Evolutionary conservation across 2,113 vertebrate genomes (phyloP).

Genomic region (Nannospalax galili): DNA sequence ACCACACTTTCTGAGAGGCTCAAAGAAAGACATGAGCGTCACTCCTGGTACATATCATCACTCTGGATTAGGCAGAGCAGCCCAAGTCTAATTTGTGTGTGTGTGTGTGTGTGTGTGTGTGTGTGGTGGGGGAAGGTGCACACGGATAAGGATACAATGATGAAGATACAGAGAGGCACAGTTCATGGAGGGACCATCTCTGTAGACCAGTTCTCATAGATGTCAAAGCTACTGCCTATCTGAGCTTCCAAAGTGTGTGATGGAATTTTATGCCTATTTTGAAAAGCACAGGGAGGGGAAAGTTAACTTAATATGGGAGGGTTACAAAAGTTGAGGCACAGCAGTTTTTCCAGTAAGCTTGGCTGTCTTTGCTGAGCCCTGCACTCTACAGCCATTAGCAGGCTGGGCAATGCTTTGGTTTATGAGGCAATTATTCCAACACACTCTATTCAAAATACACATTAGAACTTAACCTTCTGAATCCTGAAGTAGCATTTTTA

Average conservation of each 20-base stretch:
- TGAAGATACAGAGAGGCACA: neutral
- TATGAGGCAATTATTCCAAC: slow-evolving; percentile 96
- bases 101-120: too few species aligned
- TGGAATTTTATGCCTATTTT: slow-evolving; percentile 56
- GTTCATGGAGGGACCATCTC: neutral
- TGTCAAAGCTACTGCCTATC: neutral
- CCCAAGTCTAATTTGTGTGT: neutral
- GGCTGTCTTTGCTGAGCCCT: slow-evolving; percentile 92
- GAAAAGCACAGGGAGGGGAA: slow-evolving; percentile 68
- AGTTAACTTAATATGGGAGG: slow-evolving; percentile 83
- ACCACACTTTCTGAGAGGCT: neutral
- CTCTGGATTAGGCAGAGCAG: neutral
- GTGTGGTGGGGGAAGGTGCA: neutral
- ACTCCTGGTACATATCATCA: neutral
- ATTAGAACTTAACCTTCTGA: slow-evolving; percentile 98
- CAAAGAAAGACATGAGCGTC: neutral
- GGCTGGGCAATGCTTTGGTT: slow-evolving; percentile 93
- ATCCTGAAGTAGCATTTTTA: slow-evolving; percentile 95
- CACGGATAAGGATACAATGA: neutral
- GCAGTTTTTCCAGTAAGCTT: slow-evolving; percentile 92
- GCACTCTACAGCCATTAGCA: slow-evolving; percentile 91
- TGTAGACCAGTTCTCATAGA: neutral
- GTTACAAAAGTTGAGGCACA: slow-evolving; percentile 86
- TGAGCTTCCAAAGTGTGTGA: neutral
- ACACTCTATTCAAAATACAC: slow-evolving; percentile 95